Evolutionary conservation across 92 coral and sea anemone species (phyloP), one percentile per base, ranked within the genome.

Genomic region (Siderastrea radians): DNA sequence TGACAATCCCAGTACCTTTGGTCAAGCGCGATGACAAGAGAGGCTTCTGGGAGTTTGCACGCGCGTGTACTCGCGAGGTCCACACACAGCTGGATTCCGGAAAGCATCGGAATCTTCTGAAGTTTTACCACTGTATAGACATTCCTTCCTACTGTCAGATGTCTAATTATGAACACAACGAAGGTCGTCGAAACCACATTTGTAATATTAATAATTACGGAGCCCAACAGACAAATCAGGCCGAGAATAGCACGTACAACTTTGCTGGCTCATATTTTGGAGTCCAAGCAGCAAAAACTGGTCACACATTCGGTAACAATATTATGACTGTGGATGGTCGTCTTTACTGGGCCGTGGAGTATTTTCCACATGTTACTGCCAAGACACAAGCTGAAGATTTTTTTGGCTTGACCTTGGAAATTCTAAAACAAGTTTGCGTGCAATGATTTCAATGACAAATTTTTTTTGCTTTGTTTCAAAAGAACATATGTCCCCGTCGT

Each of bases 281-380:
- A 0, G 85, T 88, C 44, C 90, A 86, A 26, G 92, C 75, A 12
- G 85, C 91, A 13, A 57, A 48, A 49, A 75, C 44, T n/a, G 91
- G 95, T 6, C 91, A 69, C 11, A 70, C 77, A 61, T 93, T 93
- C 43, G 86, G 80, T 12, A 75, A 86, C 80, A 90, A 82, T 38
- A 49, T 93, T 17, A 84, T 93, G 7, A 83, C 95, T 46, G 93
- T 93, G 3, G 88, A 93, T 73, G 93, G 91, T 43, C 80, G 67
- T n/a, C 45, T 93, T 57, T 90, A 89, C 86, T 93, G 93, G 95
- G 86, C 90, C 19, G 78, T 93, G 43, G 70, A 81, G 9, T 93
- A 90, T 84, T 90, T 72, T 72, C 93, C 89, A 2, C 78, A 90
- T 52, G 87, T 90, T n/a, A 82, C 90, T 13, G 69, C 91, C 15